Conservation (phyloP, 2,113 vertebrate species). For the Ceyx margarethae region DNA sequence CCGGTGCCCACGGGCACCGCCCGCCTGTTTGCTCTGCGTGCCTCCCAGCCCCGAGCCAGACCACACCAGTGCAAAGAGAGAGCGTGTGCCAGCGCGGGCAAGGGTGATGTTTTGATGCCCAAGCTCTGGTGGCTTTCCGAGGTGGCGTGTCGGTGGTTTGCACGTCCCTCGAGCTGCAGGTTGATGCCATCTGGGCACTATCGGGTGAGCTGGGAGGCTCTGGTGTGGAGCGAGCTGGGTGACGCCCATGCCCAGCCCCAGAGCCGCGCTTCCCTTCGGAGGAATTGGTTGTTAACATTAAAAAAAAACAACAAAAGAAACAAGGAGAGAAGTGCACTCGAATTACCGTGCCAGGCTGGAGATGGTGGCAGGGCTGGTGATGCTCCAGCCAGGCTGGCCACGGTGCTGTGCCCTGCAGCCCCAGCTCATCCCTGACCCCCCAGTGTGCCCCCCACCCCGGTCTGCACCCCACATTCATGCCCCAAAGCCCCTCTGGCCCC, state of each 20-base stretch:
- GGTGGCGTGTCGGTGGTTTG: accelerated
- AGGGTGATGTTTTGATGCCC: accelerated
- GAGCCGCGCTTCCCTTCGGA: background rate
- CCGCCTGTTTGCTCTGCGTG: background rate
- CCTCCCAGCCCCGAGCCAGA: background rate
- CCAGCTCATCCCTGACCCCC: background rate
- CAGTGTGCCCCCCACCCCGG: too few relatives aligned
- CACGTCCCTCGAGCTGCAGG: background rate
- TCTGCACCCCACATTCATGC: background rate
- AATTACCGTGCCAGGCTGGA: background rate
- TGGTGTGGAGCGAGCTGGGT: accelerated
- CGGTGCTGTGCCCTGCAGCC: accelerated
- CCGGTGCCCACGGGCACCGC: background rate
- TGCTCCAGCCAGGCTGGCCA: accelerated
- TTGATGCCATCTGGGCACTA: background rate
- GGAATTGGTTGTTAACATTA: background rate
- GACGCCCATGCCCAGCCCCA: background rate
- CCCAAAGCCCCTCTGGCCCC: background rate
- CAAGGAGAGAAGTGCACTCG: background rate
- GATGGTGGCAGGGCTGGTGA: background rate
- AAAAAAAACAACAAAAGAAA: background rate
- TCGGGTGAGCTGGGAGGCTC: background rate
- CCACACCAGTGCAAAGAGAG: background rate
- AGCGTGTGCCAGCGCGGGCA: accelerated
- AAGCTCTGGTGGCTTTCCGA: background rate